Evolutionary conservation across 1,140 invertebrate species (phyloP).

Genomic region (Cherax destructor): DNA sequence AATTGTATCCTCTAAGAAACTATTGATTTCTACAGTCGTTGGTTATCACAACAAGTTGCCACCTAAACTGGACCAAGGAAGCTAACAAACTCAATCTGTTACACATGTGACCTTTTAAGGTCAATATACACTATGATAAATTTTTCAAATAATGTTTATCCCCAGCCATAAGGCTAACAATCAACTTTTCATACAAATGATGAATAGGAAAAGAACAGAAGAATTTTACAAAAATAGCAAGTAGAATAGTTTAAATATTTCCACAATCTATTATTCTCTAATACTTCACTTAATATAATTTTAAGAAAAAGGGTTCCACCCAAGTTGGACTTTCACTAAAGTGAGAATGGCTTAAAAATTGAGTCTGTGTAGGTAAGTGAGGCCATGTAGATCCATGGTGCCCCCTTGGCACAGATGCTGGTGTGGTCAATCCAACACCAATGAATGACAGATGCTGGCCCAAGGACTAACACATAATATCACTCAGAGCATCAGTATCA

Average conservation of each 20-base stretch:
- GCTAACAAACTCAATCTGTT: conserved; percentile 40
- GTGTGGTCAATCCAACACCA: conserved; percentile 35
- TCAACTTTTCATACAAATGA: conserved; percentile 43
- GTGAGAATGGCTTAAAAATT: conserved; percentile 46
- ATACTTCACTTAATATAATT: conserved; percentile 46
- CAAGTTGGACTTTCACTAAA: conserved; percentile 44
- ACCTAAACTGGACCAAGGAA: conserved; percentile 46
- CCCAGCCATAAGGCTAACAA: conserved; percentile 35
- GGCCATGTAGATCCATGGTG: neutral
- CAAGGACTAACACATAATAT: conserved; percentile 54
- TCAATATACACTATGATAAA: conserved; percentile 32
- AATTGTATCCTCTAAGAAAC: conserved; percentile 46
- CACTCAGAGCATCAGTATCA: conserved; percentile 56
- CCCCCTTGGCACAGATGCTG: conserved; percentile 48
- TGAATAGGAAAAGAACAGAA: conserved; percentile 33
- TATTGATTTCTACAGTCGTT: conserved; percentile 45
- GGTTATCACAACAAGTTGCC: conserved; percentile 52
- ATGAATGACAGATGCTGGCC: conserved; percentile 50
- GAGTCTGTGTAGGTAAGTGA: conserved; percentile 37
- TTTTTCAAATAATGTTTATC: conserved; percentile 33
- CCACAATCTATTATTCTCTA: conserved; percentile 44
- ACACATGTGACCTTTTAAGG: conserved; percentile 14
- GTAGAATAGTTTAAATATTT: conserved; percentile 43
- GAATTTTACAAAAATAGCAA: conserved; percentile 54
- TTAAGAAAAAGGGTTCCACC: conserved; percentile 33